These are phyloP conservation scores for Ceratoteleas bidentatus DNA, from an alignment of 1,140 invertebrate genomes.

Conservation along the genomic window DNA sequence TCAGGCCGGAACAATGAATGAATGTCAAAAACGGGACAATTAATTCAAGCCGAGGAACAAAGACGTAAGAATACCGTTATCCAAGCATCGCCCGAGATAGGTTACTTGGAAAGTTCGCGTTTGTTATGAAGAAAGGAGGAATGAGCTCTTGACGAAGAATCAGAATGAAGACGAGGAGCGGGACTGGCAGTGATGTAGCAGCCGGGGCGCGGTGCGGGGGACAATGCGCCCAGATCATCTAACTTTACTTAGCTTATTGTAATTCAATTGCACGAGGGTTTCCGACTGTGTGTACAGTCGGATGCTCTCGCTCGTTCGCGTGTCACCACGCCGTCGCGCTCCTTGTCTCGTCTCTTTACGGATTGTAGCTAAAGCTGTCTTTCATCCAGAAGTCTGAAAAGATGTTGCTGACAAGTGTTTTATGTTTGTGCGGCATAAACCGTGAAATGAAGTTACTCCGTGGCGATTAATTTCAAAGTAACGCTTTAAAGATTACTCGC, in stretches of 20 bases:
- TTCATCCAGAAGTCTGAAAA: conserved; percentile 66
- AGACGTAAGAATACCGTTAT: conserved; percentile 76
- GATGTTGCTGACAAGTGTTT: conserved; percentile 78
- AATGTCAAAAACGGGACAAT: conserved; percentile 80
- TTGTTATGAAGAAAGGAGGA: conserved; percentile 60
- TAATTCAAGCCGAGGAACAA: conserved; percentile 78
- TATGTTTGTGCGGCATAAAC: conserved; percentile 70
- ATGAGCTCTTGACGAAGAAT: conserved; percentile 52
- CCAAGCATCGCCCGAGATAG: conserved; percentile 52
- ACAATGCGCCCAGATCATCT: conserved; percentile 77
- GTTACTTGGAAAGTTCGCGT: conserved; percentile 74
- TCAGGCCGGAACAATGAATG: conserved; percentile 74
- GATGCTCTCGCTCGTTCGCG: conserved; percentile 34
- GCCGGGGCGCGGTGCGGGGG: conserved; percentile 57
- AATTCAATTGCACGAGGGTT: conserved; percentile 79
- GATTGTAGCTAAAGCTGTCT: conserved; percentile 62
- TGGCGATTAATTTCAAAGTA: conserved; percentile 41
- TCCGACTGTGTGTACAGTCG: conserved; percentile 60
- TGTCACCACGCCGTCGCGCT: conserved; percentile 47
- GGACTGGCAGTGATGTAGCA: conserved; percentile 73
- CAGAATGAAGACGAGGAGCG: conserved; percentile 59
- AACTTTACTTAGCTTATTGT: conserved; percentile 80
- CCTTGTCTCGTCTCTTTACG: conserved; percentile 54
- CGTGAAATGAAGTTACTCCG: conserved; percentile 52
- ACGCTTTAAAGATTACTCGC: conserved; percentile 40